Percentiles rank a stretch among this genome's conserved stretches.
Evolutionary conservation across 2,113 vertebrate genomes (phyloP).

Genomic region (Tachysurus vachellii): DNA sequence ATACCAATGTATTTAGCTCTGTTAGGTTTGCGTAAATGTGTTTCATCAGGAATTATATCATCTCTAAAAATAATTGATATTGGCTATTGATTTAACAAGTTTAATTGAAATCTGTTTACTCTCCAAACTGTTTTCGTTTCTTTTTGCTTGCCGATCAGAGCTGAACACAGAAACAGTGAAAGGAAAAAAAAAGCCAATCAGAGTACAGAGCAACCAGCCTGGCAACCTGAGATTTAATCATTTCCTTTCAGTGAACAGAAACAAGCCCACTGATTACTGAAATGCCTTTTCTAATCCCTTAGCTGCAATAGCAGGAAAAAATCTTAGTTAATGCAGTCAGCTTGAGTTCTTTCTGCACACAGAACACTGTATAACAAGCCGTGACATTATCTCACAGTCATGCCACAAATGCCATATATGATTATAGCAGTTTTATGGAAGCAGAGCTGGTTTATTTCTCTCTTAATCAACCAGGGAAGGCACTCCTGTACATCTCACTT

Average conservation of each 20-base stretch:
- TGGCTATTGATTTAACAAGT: not conserved
- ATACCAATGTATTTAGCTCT: not conserved
- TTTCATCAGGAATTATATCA: not conserved
- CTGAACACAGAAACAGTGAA: slow-evolving; percentile 10
- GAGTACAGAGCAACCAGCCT: not conserved
- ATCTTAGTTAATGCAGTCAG: slow-evolving; percentile 11
- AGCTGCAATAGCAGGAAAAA: not conserved
- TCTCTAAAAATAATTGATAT: not conserved
- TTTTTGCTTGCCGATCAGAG: slow-evolving; percentile 24
- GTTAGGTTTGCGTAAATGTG: not conserved
- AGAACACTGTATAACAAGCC: slow-evolving; percentile 1
- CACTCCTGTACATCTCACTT: not conserved
- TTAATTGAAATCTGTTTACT: not conserved
- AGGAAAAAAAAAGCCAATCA: slow-evolving; percentile 2
- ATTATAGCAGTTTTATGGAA: slow-evolving; percentile 15
- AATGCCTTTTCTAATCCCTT: slow-evolving; percentile 34
- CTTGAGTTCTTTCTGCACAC: not conserved
- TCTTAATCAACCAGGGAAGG: not conserved
- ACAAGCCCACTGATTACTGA: slow-evolving; percentile 13
- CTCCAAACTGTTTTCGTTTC: not conserved
- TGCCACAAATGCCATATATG: slow-evolving; percentile 21
- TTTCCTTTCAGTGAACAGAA: slow-evolving; percentile 31
- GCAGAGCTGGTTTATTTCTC: slow-evolving; percentile 6
- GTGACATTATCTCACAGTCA: slow-evolving; percentile 30
- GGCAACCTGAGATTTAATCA: slow-evolving; percentile 16